Base-by-base conservation (phyloP, 2,797 vertebrate genomes). In the Philypnodon macrostomus region DNA sequence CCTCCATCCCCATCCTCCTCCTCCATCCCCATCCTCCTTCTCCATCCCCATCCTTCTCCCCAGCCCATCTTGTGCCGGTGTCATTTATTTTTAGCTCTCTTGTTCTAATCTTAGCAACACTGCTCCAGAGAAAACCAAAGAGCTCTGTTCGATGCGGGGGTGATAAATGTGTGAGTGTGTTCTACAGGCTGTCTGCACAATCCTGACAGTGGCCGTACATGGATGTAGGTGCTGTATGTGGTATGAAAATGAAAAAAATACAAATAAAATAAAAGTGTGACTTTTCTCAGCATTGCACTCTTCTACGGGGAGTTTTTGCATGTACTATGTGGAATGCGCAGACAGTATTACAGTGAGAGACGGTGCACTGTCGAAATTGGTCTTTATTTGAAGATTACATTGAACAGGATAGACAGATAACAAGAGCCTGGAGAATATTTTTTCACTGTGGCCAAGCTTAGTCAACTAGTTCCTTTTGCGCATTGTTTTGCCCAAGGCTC, bases 31-130 rank as follows among this genome's bases (percentile, higher is more conserved):
- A 6, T 36, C 10, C 8, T 45, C 38, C 41, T 41, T 37, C 32
- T 18, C 51, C 19, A 31, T 29, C 4, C 9, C 7, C n/a, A n/a
- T n/a, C 14, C 5, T 5, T 8, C 8, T 4, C 12, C 15, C 14
- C 18, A 7, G 8, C 23, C 41, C 18, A 49, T 10, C 18, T 36
- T 7, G 7, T 47, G 51, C 52, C 56, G 47, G 58, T 7, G 53
- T 52, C 31, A 54, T 61, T 14, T 86, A 87, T 86, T 87, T 87
- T 79, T 88, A 85, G 81, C 70, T 37, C 57, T 38, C 54, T 44
- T 32, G 41, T 78, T 78, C 83, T 84, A 84, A 80, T 84, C 61
- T 85, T 87, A 86, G 85, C 71, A n/a, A 77, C 65, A 2, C 53
- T 35, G 73, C 47, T 38, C 75, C 2, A 5, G 58, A 65, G 71